These are phyloP conservation scores for Stegodyphus dumicola DNA, from an alignment of 1,140 invertebrate species.

Conservation along the genomic window DNA sequence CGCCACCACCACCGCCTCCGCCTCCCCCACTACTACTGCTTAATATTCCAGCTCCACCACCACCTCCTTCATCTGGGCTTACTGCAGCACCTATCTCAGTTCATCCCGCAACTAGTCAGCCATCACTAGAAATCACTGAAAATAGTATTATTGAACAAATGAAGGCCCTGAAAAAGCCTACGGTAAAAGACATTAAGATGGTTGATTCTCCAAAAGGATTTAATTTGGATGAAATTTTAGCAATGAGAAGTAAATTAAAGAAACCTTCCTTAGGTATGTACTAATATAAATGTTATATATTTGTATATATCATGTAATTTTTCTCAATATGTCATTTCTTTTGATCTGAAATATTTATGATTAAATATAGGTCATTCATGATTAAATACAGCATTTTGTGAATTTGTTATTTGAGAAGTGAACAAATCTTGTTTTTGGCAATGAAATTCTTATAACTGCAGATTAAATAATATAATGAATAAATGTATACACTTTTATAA, in stretches of 20 bases:
- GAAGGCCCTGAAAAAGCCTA: conserved; percentile 28
- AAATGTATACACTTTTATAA: too few relatives aligned
- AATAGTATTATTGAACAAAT: conserved; percentile 13
- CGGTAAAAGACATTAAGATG: background rate
- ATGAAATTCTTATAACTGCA: too few relatives aligned
- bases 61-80: background rate
- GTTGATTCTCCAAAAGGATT: conserved; percentile 9
- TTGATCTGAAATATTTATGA: too few relatives aligned
- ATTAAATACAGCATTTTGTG: too few relatives aligned
- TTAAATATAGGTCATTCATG: too few relatives aligned
- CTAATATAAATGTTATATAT: too few relatives aligned
- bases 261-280: conserved; percentile 23
- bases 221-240: conserved; percentile 57
- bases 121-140: conserved; percentile 8
- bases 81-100: background rate
- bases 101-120: background rate
- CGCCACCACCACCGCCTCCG: background rate
- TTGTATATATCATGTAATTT: too few relatives aligned
- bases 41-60: background rate
- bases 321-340: too few relatives aligned
- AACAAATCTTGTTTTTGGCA: too few relatives aligned
- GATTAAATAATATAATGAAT: too few relatives aligned
- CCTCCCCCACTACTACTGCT: conserved; percentile 25
- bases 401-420: too few relatives aligned
- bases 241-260: conserved; percentile 44